Evolutionary conservation across 2,888 invertebrate species (phyloP).

Genomic region (Sthenelais limicola): DNA sequence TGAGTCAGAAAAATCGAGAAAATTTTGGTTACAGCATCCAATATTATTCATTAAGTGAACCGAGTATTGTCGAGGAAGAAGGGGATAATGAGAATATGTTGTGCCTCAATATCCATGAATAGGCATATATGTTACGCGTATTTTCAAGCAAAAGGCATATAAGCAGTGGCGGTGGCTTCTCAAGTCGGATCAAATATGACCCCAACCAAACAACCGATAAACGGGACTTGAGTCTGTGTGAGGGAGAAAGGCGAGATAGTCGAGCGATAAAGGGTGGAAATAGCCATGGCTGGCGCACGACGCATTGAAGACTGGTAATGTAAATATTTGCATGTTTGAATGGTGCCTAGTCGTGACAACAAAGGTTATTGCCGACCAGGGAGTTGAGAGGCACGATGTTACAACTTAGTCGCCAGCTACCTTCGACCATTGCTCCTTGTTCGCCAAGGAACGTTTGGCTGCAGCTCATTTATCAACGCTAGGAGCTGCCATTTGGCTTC

Average conservation of each 20-base stretch:
- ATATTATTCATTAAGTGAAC: too few relatives aligned
- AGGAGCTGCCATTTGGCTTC: too few relatives aligned
- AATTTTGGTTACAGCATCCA: too few relatives aligned
- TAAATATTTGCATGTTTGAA: slow-evolving; percentile 28
- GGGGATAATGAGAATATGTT: too few relatives aligned
- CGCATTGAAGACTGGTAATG: slow-evolving; percentile 10
- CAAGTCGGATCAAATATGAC: slow-evolving; percentile 11
- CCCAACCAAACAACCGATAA: slow-evolving; percentile 4
- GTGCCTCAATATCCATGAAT: too few relatives aligned
- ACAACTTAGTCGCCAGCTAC: slow-evolving; percentile 5
- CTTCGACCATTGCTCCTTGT: slow-evolving; percentile 18
- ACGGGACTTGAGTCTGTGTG: slow-evolving; percentile 29
- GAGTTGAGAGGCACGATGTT: slow-evolving; percentile 29
- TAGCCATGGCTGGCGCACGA: slow-evolving; percentile 25
- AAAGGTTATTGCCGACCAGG: slow-evolving; percentile 14
- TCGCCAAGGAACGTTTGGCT: slow-evolving; percentile 6
- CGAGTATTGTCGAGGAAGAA: too few relatives aligned
- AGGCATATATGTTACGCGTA: too few relatives aligned
- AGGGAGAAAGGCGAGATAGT: not conserved
- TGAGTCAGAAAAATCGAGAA: too few relatives aligned
- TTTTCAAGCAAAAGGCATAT: too few relatives aligned
- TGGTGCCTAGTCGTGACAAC: slow-evolving; percentile 26
- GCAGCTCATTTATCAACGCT: not conserved
- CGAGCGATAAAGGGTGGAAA: slow-evolving; percentile 16
- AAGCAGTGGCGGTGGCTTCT: slow-evolving; percentile 1